Base-by-base conservation (phyloP, 2,888 invertebrate genomes). In the Drosophila putrida region DNA sequence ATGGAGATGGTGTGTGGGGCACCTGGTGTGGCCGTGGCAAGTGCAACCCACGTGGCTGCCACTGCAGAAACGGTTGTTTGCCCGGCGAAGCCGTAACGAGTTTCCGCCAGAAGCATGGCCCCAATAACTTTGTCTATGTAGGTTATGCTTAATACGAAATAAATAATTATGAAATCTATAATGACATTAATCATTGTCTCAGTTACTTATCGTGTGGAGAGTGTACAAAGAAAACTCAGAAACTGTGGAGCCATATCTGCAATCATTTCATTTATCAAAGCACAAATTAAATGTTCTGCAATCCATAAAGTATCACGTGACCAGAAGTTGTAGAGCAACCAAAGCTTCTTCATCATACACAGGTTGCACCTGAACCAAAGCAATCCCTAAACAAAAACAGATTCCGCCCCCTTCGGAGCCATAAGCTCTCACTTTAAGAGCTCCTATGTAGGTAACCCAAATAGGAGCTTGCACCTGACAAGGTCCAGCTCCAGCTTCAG, bases 371-470 rank as follows among this genome's bases (percentile, higher is more conserved):
- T 13, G 39, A 27, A 27, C 39, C 55, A 43, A 64, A 74, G 70
- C 59, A 70, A 68, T 53, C 46, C 61, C 41, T 54, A 71, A 65
- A 71, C 73, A 67, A 72, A 72, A 55, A 43, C 60, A 60, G 49
- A 63, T 46, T 33, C 27, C 60, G 27, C 46, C 44, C 44, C 50
- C 20, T 28, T 33, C 15, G 38, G 55, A 47, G 50, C 69, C 64
- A 67, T 74, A 70, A 63, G 64, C 63, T 61, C 58, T 73, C 62
- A 65, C 68, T 88, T 88, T 69, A 70, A 57, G 62, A 57, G 50
- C 60, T 39, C 8, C 41, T 47, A 67, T 83, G 69, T 74, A 68
- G 87, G 81, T 87, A 71, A 89, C 88, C 84, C 69, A 87, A 87
- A 77, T 78, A 65, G 60, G 68, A 59, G 71, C 59, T 53, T 64